Evolutionary conservation across 2,888 invertebrate species (phyloP), one percentile per base, ranked within the genome.

Genomic region (Spatulosminthurus flaviceps): DNA sequence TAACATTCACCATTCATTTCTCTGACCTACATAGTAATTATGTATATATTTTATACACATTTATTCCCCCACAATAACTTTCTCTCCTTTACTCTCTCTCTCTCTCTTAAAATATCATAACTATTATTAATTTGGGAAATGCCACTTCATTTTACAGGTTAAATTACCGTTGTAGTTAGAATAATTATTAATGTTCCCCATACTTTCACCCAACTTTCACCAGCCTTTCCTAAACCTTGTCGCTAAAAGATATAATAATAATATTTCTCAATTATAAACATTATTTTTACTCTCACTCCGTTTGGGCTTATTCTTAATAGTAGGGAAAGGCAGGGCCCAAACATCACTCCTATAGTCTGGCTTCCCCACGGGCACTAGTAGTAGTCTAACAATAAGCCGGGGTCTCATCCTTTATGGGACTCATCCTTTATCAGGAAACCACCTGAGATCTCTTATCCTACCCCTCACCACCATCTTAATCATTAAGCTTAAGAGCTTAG

Each of bases 131-230:
- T 41, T 42, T 16, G 42, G 24, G 21, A 42, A 43, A 41, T 72
- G 71, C 43, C 43, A 72, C 71, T 72, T 72, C 71, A 72, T 72
- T 43, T 43, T 22, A 43, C 22, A 24, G 34, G 29, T 29, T 28
- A 28, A 28, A n/a, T n/a, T n/a, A 19, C 43, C 61, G 22, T n/a
- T 16, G 21, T 74, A 60, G 42, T 71, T 42, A 71, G 42, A 1
- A 16, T 5, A 60, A 74, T 74, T 61, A 74, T 74, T 74, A 74
- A 74, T 29, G 71, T 70, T 29, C 34, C 16, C 69, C 5, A 51
- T 11, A n/a, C n/a, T n/a, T n/a, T n/a, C n/a, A n/a, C n/a, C n/a
- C n/a, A n/a, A n/a, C n/a, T n/a, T n/a, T n/a, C n/a, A n/a, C n/a
- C n/a, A n/a, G n/a, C n/a, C n/a, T n/a, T n/a, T n/a, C n/a, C n/a